A percentile compares a stretch with the other conserved stretches of the same genome.
phyloP scores from a whole-genome alignment of 1,140 invertebrate genomes.

The Danaus melanippus region DNA sequence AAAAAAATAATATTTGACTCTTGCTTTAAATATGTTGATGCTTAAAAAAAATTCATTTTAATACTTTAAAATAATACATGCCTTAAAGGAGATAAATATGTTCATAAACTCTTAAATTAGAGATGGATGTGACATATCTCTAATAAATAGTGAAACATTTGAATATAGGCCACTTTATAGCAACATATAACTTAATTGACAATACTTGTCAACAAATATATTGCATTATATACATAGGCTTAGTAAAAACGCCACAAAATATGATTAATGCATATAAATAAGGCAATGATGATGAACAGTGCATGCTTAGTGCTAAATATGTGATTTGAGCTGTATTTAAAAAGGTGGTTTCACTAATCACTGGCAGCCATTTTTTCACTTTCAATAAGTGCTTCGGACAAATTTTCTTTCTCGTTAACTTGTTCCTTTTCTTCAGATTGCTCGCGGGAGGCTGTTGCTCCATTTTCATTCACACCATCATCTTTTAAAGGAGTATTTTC shows the following conservation, averaged over 20 bases:
- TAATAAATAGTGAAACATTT: constrained; percentile 32
- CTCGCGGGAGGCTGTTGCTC: constrained; percentile 51
- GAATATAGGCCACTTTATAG: constrained; percentile 57
- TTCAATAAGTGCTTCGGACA: constrained; percentile 58
- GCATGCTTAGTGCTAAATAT: constrained; percentile 60
- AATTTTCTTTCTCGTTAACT: constrained; percentile 40
- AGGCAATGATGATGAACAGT: constrained; percentile 55
- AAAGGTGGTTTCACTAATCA: constrained; percentile 45
- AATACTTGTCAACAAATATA: constrained; percentile 27
- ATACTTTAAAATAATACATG: constrained; percentile 27
- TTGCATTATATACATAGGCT: constrained; percentile 67
- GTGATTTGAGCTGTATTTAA: constrained; percentile 65
- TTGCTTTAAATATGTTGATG: constrained; percentile 1
- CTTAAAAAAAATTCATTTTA: constrained; percentile 18
- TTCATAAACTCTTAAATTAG: constrained; percentile 51
- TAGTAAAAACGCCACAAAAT: constrained; percentile 47
- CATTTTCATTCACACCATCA: constrained; percentile 48
- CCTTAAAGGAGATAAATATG: constrained; percentile 40
- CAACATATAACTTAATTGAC: constrained; percentile 40
- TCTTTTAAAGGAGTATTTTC: constrained; percentile 41
- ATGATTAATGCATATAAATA: constrained; percentile 59
- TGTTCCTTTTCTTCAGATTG: constrained; percentile 47
- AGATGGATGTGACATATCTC: constrained; percentile 40
- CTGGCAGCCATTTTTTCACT: constrained; percentile 55
- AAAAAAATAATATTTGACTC: constrained; percentile 5